Base-by-base conservation (phyloP, 2,888 invertebrate species). In the Macrosiphum euphorbiae region DNA sequence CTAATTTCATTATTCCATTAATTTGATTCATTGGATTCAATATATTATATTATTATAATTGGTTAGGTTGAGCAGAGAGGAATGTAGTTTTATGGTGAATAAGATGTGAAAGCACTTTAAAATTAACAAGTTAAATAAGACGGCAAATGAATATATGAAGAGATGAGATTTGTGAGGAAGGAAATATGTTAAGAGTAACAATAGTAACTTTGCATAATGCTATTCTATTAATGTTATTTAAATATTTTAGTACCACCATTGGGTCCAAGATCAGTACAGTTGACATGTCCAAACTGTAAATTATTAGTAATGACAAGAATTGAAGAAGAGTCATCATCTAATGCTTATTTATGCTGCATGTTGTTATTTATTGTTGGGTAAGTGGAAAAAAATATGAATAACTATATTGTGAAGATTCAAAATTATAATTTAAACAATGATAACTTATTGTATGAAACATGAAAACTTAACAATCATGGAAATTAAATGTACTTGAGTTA, bases 161-260 rank as follows among this genome's bases (percentile, higher is more conserved):
- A 87, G 4, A 52, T 28, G 20, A 87, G 13, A 52, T 86, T 86
- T 86, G 50, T 50, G 7, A 87, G 52, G n/a, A 88, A 88, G 24
- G 52, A 52, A 28, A 24, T 52, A 11, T n/a, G 28, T 28, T 67
- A 28, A 67, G n/a, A 67, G n/a, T 67, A n/a, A 67, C n/a, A 13
- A 84, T n/a, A 85, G 41, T 44, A 4, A 41, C 5, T 7, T 20
- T 78, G 35, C 7, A 26, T n/a, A 35, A 78, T 20, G 3, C 35
- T 35, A 35, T 41, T 35, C 20, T 35, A 20, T 78, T 35, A 2
- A 78, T 85, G 28, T 44, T 61, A 28, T 78, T 52, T 91, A 26
- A 84, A 86, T 92, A 67, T 92, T 88, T 61, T 41, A 88, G 88
- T 88, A 78, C 92, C 92, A 10, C 92, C 92, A 52, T 87, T 92